Conservation (phyloP, 2,797 vertebrate species). For the Parambassis ranga region DNA sequence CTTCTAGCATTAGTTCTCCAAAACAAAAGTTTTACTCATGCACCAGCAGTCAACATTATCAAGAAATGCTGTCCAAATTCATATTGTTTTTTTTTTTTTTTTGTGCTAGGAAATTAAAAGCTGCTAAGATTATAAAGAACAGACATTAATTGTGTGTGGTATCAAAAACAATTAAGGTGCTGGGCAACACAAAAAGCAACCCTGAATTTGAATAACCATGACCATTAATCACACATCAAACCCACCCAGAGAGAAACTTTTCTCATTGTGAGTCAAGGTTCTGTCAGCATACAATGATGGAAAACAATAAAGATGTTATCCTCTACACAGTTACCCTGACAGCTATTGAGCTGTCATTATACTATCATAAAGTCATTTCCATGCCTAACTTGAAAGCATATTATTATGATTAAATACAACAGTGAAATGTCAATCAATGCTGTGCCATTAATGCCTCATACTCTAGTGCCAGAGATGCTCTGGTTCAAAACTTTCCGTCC, state of each 20-base stretch:
- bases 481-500: conserved; percentile 33
- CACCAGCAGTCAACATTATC: neutral
- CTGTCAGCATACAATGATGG: conserved; percentile 71
- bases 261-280: conserved; percentile 51
- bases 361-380: conserved; percentile 74
- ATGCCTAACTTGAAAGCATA: conserved; percentile 74
- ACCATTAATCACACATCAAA: conserved; percentile 50
- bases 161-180: conserved; percentile 48
- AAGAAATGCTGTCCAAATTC: conserved; percentile 2
- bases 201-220: conserved; percentile 40
- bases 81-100: neutral
- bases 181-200: conserved; percentile 34
- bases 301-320: conserved; percentile 78
- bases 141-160: conserved; percentile 12
- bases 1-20: conserved; percentile 1
- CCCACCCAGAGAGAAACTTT: conserved; percentile 47
- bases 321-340: conserved; percentile 60
- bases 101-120: conserved; percentile 4
- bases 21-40: conserved; percentile 6
- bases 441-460: conserved; percentile 63
- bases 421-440: conserved; percentile 76
- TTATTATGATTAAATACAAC: conserved; percentile 77
- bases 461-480: conserved; percentile 45
- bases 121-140: conserved; percentile 9
- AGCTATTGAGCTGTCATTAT: conserved; percentile 75